Evolutionary conservation across 2,113 vertebrate species (phyloP).

Genomic region (Phalacrocorax brasilianus): DNA sequence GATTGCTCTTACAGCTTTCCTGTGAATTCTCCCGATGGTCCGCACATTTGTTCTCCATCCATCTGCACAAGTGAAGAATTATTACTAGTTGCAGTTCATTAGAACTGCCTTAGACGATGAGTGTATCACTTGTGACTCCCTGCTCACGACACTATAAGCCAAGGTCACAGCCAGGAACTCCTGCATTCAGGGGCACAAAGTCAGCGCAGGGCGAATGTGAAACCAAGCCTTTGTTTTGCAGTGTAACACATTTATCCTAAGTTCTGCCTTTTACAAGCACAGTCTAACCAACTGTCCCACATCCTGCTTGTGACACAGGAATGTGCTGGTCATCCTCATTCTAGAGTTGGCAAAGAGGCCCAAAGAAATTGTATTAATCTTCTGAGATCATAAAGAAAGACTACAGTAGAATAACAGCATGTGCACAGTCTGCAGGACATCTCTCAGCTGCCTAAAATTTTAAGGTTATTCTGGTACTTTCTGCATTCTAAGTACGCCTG

Average conservation of each 20-base stretch:
- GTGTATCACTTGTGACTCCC: neutral
- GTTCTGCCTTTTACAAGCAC: neutral
- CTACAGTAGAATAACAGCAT: neutral
- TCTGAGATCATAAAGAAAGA: neutral
- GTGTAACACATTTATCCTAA: neutral
- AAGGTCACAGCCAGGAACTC: neutral
- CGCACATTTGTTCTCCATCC: neutral
- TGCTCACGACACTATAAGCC: neutral
- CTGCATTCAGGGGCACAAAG: neutral
- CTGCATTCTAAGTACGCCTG: neutral
- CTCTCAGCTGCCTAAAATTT: neutral
- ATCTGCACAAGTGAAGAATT: neutral
- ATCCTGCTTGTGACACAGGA: neutral
- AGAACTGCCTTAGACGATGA: neutral
- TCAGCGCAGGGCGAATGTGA: accelerated
- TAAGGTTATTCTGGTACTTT: neutral
- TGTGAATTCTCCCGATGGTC: neutral
- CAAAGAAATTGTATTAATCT: neutral
- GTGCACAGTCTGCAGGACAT: neutral
- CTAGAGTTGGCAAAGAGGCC: neutral
- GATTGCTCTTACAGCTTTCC: neutral
- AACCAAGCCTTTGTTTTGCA: neutral
- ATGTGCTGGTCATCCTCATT: neutral
- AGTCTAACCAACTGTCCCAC: neutral
- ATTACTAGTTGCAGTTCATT: neutral